Conservation (phyloP, 2,797 vertebrate species). For the Leptoclinus maculatus region DNA sequence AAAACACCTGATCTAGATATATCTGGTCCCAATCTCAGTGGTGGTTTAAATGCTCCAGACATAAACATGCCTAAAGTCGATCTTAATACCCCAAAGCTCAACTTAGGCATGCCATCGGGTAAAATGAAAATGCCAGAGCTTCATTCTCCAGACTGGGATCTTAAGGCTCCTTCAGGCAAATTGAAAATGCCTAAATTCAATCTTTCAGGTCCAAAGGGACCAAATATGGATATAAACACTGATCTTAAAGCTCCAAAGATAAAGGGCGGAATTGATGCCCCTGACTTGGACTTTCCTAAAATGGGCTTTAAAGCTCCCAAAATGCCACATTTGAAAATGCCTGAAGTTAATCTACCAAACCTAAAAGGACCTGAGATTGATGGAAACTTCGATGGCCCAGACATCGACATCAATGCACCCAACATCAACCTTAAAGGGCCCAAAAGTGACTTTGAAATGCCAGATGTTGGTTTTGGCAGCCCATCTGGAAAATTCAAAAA, state of each 20-base stretch:
- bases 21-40: slow-evolving; percentile 61
- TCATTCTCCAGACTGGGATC: slow-evolving; percentile 54
- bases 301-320: slow-evolving; percentile 62
- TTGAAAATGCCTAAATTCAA: slow-evolving; percentile 58
- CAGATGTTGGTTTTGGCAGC: slow-evolving; percentile 50
- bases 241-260: slow-evolving; percentile 63
- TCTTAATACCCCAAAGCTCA: slow-evolving; percentile 23
- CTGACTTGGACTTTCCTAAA: slow-evolving; percentile 50
- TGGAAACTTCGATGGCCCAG: slow-evolving; percentile 53
- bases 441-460: slow-evolving; percentile 55
- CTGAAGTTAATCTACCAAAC: slow-evolving; percentile 41
- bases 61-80: slow-evolving; percentile 47
- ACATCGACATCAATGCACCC: slow-evolving; percentile 50
- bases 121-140: slow-evolving; percentile 66
- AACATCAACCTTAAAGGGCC: slow-evolving; percentile 53
- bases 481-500: slow-evolving; percentile 64
- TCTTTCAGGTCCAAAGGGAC: slow-evolving; percentile 58
- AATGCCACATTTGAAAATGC: slow-evolving; percentile 67
- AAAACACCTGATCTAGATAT: slow-evolving; percentile 50
- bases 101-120: slow-evolving; percentile 49
- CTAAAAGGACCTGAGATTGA: slow-evolving; percentile 65
- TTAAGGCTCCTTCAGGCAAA: slow-evolving; percentile 54
- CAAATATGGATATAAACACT: slow-evolving; percentile 50
- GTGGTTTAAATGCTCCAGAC: slow-evolving; percentile 53
- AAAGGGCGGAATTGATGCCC: slow-evolving; percentile 49